Conservation (phyloP, 2,113 vertebrate species). For the Perca schrenkii region DNA sequence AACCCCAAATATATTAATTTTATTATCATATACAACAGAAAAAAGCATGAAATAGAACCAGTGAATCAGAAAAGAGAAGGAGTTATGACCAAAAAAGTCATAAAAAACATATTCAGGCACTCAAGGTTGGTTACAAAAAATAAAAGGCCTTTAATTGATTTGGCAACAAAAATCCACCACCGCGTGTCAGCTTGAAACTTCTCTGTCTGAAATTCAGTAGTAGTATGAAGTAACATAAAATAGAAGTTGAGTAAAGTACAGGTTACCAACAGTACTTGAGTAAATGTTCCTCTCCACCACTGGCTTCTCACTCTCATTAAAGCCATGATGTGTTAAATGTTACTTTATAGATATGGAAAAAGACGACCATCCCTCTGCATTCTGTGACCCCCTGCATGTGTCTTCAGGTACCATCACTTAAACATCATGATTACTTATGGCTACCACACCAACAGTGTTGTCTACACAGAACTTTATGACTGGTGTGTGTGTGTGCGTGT, state of each 20-base stretch:
- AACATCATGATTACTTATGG: not conserved
- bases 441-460: not conserved
- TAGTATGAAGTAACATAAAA: not conserved
- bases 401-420: slow-evolving; percentile 75
- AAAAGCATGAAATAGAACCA: not conserved
- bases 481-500: slow-evolving; percentile 19
- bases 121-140: too few relatives aligned
- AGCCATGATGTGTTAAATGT: slow-evolving; percentile 4
- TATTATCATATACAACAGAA: not conserved
- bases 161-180: too few relatives aligned
- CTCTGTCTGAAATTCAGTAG: not conserved
- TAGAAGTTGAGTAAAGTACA: not conserved
- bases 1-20: not conserved
- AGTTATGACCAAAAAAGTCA: too few relatives aligned
- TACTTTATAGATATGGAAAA: slow-evolving; percentile 51
- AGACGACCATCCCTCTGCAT: slow-evolving; percentile 65
- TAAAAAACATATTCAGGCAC: too few relatives aligned
- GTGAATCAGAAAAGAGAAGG: not conserved
- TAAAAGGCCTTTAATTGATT: too few relatives aligned
- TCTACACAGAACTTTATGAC: not conserved
- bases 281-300: not conserved
- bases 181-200: too few relatives aligned
- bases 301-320: not conserved
- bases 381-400: slow-evolving; percentile 80
- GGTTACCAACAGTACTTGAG: not conserved